Evolutionary conservation across 2,888 invertebrate species (phyloP).

Genomic region (Cecidostiba fungosa): DNA sequence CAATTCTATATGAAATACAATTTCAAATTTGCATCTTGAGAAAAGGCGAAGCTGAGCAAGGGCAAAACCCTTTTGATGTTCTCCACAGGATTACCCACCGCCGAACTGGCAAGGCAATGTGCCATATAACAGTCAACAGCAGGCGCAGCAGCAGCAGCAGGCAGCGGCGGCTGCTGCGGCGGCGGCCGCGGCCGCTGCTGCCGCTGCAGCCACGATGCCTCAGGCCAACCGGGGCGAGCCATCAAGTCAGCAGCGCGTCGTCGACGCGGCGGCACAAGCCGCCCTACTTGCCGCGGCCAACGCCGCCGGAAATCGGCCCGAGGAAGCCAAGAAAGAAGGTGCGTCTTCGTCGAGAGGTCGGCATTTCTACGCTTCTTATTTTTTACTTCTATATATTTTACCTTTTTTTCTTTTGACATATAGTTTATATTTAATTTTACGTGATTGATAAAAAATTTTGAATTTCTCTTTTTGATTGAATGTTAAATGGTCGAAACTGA

Average conservation of each 20-base stretch:
- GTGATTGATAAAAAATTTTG: not conserved
- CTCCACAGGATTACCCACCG: constrained; percentile 77
- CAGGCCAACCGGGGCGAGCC: constrained; percentile 1
- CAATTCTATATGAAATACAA: not conserved
- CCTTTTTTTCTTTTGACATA: constrained; percentile 11
- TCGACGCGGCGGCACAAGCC: constrained; percentile 69
- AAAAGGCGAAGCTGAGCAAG: constrained; percentile 32
- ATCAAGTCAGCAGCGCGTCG: constrained; percentile 41
- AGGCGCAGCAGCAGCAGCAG: constrained; percentile 53
- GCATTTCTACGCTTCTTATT: not conserved
- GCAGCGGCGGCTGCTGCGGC: constrained; percentile 65
- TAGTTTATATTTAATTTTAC: constrained; percentile 17
- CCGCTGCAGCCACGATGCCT: constrained; percentile 50
- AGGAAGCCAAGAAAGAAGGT: constrained; percentile 80
- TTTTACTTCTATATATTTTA: not conserved
- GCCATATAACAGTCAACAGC: constrained; percentile 76
- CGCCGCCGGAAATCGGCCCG: constrained; percentile 72
- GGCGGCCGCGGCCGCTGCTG: constrained; percentile 58
- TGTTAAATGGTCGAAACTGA: too few species aligned
- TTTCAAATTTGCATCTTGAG: not conserved
- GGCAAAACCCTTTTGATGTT: constrained; percentile 64
- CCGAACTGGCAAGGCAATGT: constrained; percentile 77
- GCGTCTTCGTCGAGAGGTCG: constrained; percentile 33
- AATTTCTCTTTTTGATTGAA: too few species aligned
- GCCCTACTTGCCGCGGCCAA: constrained; percentile 68